phyloP scores from a whole-genome alignment of 2,888 invertebrate genomes.

The Heliothis peltigera region DNA sequence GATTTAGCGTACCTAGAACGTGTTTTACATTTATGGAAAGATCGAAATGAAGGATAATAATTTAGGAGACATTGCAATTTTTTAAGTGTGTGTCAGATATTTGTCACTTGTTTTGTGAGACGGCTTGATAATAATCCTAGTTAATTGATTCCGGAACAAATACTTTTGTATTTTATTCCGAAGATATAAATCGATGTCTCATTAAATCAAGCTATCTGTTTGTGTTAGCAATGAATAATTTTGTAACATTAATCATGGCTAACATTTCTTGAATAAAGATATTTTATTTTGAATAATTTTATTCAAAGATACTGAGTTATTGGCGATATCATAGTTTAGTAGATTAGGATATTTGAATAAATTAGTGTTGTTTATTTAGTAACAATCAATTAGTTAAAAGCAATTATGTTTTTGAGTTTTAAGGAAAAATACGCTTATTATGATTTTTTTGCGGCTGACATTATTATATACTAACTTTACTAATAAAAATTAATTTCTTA shows the following conservation, averaged over 20 bases:
- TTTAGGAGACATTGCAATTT: neutral
- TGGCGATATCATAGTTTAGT: neutral
- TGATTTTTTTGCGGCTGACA: no score
- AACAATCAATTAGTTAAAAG: neutral
- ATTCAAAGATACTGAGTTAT: slow-evolving; percentile 28
- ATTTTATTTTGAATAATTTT: slow-evolving; percentile 38
- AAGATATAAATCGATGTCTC: neutral
- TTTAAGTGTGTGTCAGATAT: neutral
- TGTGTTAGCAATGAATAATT: slow-evolving; percentile 3
- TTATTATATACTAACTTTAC: no score
- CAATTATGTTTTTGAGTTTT: neutral
- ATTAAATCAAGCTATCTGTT: neutral
- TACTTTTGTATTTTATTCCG: neutral
- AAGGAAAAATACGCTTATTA: no score
- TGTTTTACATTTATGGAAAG: no score
- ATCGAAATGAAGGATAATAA: no score
- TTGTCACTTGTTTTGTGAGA: neutral
- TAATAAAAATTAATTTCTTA: no score
- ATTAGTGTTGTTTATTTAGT: neutral
- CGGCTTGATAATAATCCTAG: neutral
- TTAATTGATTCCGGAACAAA: neutral
- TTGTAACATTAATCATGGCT: neutral
- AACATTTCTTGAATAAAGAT: slow-evolving; percentile 27
- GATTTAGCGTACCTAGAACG: no score
- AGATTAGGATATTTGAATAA: slow-evolving; percentile 4